Evolutionary conservation across 2,113 vertebrate species (phyloP), one percentile per base, ranked within the genome.

Genomic region (Oncorhynchus tshawytscha): DNA sequence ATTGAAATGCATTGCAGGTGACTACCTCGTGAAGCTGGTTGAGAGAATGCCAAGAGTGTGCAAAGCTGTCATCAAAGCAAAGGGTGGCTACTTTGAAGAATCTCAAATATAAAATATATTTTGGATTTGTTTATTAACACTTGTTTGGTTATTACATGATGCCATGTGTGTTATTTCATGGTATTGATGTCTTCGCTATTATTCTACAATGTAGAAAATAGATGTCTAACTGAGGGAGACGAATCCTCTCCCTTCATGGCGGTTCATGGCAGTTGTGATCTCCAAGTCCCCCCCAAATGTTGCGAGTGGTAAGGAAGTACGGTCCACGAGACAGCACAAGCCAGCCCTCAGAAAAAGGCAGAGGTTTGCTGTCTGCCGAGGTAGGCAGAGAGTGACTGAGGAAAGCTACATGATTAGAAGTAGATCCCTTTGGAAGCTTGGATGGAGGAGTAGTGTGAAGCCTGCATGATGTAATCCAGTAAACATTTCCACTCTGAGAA

Each of bases 381-480:
- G 11, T 31, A 54, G 13, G 18, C 29, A 29, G n/a, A n/a, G 16
- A 22, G 65, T 68, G 22, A 69, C 27, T 5, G 39, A 62, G 45
- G n/a, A 51, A 34, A 3, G 7, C 25, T 66, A 67, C 24, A 57
- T 45, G 67, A 69, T 68, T 67, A 66, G 66, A 65, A 66, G 4
- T 31, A n/a, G 11, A 71, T 48, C 74, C 66, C 70, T 59, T 60
- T 68, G 69, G 72, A 82, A 29, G 45, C 68, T 72, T 77, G 71
- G 51, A 54, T 5, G 16, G 9, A 45, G 2, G 2, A 11, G 9
- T 29, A 73, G 77, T 25, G 54, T 71, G 68, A n/a, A 74, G 59
- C 16, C 67, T 79, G 18, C 67, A 80, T 90, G 82, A 91, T 88
- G 88, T 81, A 84, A 89, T 79, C 51, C 72, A 25, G 74, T 81